phyloP scores from a whole-genome alignment of 2,113 vertebrate species.

The Elephas maximus region DNA sequence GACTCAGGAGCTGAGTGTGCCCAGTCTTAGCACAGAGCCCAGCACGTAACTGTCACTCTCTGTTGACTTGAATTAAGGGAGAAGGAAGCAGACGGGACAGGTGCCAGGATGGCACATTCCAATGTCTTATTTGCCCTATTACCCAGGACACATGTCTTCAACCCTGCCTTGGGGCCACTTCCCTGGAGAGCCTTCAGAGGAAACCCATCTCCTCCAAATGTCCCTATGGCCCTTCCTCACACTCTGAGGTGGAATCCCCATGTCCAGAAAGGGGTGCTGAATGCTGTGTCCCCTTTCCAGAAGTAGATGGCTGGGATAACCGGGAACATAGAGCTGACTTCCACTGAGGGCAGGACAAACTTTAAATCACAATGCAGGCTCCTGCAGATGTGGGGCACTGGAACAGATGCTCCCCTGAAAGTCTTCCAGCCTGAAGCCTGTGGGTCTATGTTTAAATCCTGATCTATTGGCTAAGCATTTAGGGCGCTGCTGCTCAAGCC shows the following conservation, averaged over 20 bases:
- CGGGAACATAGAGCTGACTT: background rate
- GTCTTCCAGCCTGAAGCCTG: background rate
- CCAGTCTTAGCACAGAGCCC: background rate
- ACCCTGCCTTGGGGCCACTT: background rate
- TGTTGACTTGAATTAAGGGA: background rate
- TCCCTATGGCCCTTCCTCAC: background rate
- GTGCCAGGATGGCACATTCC: background rate
- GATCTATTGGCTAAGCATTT: background rate
- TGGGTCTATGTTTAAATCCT: background rate
- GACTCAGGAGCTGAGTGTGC: too few species aligned
- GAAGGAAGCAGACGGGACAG: background rate
- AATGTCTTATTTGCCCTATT: background rate
- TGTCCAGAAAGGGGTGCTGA: fast-evolving
- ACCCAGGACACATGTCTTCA: fast-evolving
- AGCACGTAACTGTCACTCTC: fast-evolving
- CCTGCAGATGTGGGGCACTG: too few species aligned
- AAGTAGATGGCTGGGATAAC: background rate
- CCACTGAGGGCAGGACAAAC: fast-evolving
- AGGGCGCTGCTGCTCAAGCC: background rate
- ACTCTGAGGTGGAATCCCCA: background rate
- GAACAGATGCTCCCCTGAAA: background rate
- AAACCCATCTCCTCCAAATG: background rate
- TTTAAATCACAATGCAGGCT: fast-evolving
- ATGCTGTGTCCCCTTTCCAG: fast-evolving
- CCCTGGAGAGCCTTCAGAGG: background rate